Base-by-base conservation (phyloP, 2,113 vertebrate species). In the Sylvia atricapilla region DNA sequence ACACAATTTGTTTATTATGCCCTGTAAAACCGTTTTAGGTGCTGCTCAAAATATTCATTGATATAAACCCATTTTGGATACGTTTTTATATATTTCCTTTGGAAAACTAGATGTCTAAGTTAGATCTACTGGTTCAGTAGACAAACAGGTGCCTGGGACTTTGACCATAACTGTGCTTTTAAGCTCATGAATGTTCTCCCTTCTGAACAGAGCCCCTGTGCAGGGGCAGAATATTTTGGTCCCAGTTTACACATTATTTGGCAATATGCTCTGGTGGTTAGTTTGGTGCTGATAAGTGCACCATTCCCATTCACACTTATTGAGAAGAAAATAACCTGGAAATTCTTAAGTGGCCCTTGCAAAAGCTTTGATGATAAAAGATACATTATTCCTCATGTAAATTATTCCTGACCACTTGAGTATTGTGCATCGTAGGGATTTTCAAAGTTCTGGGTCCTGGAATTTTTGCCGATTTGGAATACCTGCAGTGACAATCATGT, bases 301-400 rank as follows among this genome's bases (percentile, higher is more conserved):
- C 5, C 1, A 2, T 30, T 16, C 5, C 5, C 31, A 44, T 27
- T 82, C 46, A 24, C 6, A 52, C 1, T 69, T 64, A 37, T 0
- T 72, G 31, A 62, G 37, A 86, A 62, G 31, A 75, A 90, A 82
- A 63, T 21, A 55, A 39, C 5, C 56, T 72, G 5, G 13, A 84
- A 87, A 92, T 41, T 14, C 18, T 50, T 73, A 80, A 7, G 15
- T 39, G 52, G 30, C 11, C 2, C 4, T 43, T 70, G 15, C 4
- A 62, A 66, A 83, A 75, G 15, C 3, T 84, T 55, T 53, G 16
- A 47, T 76, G 15, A 27, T 22, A 47, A 80, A 79, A 77, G 9
- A 22, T 15, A 39, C 16, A 8, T 24, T 67, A 28, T 28, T 11
- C n/a, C 27, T 33, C 30, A 24, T 10, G 15, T 30, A 79, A 62